Percentiles rank a stretch among this genome's conserved stretches.
Evolutionary conservation across 1,140 invertebrate species (phyloP).

Genomic region (Drosophila pectinifera): DNA sequence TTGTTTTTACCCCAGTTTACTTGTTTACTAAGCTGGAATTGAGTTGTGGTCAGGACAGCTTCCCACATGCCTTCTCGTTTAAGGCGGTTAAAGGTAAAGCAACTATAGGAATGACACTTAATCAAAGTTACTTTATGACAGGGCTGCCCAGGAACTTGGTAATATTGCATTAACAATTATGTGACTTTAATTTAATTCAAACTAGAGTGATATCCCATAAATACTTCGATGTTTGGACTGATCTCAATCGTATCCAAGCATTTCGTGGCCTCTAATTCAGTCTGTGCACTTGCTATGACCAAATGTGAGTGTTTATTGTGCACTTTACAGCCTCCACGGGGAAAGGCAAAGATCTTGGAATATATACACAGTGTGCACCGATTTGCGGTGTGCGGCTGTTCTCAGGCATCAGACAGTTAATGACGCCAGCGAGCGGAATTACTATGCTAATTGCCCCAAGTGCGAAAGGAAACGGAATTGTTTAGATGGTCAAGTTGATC

Average conservation of each 20-base stretch:
- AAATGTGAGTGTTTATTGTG: conserved; percentile 5
- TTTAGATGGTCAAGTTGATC: conserved; percentile 38
- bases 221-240: not conserved
- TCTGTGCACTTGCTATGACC: conserved; percentile 10
- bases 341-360: not conserved
- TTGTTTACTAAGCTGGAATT: conserved; percentile 20
- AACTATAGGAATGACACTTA: not conserved
- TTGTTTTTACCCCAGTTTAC: conserved; percentile 8
- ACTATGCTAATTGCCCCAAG: conserved; percentile 35
- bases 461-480: conserved; percentile 55
- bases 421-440: conserved; percentile 49
- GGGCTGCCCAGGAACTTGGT: too few relatives aligned
- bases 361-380: conserved; percentile 4
- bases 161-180: too few relatives aligned
- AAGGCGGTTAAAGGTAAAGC: conserved; percentile 24
- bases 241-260: not conserved
- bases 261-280: conserved; percentile 10
- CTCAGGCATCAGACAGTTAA: conserved; percentile 25
- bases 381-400: conserved; percentile 23
- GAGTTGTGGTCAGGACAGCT: conserved; percentile 28
- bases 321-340: conserved; percentile 10
- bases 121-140: too few relatives aligned
- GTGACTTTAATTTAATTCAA: not conserved
- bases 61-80: conserved; percentile 15
- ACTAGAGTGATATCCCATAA: not conserved